Evolutionary conservation across 2,113 vertebrate species (phyloP).

Genomic region (Onychostoma macrolepis): DNA sequence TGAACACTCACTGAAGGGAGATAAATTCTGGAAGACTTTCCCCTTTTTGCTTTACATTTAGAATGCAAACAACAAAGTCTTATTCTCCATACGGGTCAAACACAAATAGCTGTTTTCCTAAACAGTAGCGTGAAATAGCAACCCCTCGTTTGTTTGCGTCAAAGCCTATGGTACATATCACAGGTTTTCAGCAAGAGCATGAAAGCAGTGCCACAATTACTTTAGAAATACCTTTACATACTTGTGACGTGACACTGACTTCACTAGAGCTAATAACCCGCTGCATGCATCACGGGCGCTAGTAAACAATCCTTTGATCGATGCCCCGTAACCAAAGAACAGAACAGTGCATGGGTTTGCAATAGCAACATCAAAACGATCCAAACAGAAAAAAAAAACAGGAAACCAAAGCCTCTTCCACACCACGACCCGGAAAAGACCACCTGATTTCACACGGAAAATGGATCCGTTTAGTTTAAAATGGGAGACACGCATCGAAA

Average conservation of each 20-base stretch:
- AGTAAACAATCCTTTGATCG: slow-evolving; percentile 41
- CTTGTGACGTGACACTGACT: slow-evolving; percentile 33
- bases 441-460: not conserved
- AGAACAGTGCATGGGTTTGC: slow-evolving; percentile 40
- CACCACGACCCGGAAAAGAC: not conserved
- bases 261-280: slow-evolving; percentile 37
- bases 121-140: slow-evolving; percentile 26
- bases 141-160: slow-evolving; percentile 14
- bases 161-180: slow-evolving; percentile 24
- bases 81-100: slow-evolving; percentile 9
- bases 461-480: slow-evolving; percentile 1
- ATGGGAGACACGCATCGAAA: not conserved
- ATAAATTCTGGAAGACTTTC: slow-evolving; percentile 89
- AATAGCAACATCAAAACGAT: slow-evolving; percentile 30
- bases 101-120: slow-evolving; percentile 12
- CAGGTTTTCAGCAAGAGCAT: slow-evolving; percentile 32
- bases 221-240: slow-evolving; percentile 20
- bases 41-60: slow-evolving; percentile 82
- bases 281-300: slow-evolving; percentile 38
- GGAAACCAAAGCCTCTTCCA: slow-evolving; percentile 52
- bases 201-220: slow-evolving; percentile 27
- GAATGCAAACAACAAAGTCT: slow-evolving; percentile 57
- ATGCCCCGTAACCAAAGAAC: slow-evolving; percentile 19
- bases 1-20: slow-evolving; percentile 76
- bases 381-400: slow-evolving; percentile 45